Conservation (phyloP, 2,888 invertebrate genomes). For the Azorinus chamasolen region DNA sequence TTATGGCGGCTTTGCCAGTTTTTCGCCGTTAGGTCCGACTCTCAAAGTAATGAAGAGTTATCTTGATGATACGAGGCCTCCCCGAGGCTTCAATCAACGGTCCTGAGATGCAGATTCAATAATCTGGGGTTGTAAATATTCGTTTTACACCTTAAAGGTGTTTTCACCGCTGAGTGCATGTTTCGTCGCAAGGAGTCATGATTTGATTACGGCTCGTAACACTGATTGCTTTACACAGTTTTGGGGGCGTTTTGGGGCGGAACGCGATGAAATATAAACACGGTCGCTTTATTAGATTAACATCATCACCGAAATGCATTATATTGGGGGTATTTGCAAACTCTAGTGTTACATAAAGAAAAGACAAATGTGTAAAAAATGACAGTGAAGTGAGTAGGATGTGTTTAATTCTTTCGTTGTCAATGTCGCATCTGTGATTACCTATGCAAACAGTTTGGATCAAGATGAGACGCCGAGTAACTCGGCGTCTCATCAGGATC, state of each 20-base stretch:
- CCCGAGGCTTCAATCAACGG: constrained; percentile 18
- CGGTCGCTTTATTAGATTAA: constrained; percentile 23
- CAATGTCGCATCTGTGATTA: too few relatives aligned
- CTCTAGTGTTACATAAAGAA: too few relatives aligned
- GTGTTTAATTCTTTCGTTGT: too few relatives aligned
- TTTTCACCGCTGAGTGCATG: neutral
- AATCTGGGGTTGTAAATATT: constrained; percentile 19
- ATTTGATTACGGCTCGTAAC: neutral
- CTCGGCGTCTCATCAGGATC: too few relatives aligned
- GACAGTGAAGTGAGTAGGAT: too few relatives aligned
- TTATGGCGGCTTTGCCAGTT: constrained; percentile 7
- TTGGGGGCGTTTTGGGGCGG: constrained; percentile 49
- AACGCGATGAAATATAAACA: constrained; percentile 6
- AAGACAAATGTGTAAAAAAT: too few relatives aligned
- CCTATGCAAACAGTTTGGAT: too few relatives aligned
- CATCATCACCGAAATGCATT: neutral
- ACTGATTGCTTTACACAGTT: constrained; percentile 35
- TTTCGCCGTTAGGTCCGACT: constrained; percentile 2
- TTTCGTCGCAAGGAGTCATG: neutral
- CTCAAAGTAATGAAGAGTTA: constrained; percentile 22
- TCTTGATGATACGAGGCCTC: neutral
- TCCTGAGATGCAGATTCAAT: constrained; percentile 28
- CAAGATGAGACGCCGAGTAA: too few relatives aligned
- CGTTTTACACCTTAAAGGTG: constrained; percentile 43
- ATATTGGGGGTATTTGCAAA: too few relatives aligned